Base-by-base conservation (phyloP, 2,888 invertebrate genomes). In the Meloe dianella region DNA sequence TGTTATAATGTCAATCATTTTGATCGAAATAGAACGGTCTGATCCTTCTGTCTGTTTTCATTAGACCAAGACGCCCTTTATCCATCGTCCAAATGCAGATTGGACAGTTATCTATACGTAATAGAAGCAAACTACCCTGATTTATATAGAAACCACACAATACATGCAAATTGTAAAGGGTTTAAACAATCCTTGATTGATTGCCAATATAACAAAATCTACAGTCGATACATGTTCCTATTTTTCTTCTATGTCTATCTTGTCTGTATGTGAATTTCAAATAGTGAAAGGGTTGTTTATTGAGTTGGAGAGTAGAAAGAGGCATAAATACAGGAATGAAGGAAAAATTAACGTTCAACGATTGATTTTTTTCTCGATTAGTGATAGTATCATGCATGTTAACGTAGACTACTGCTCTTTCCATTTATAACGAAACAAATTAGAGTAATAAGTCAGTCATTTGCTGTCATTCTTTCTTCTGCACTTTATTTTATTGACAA, bases 1-100 rank as follows among this genome's bases (percentile, higher is more conserved):
- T 41, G 47, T 47, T 47, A 20, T 47, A 47, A 47, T 47, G 47
- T 47, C 47, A 47, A 47, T 47, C 47, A 47, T 10, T 47, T 47
- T 47, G 47, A 47, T 47, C 47, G 47, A 47, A 47, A 47, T 12
- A 20, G 47, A 20, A 47, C 22, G 41, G n/a, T 20, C 20, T 47
- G 47, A 47, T 47, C 47, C 47, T 47, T 20, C 47, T 47, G 47
- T 47, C 47, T 47, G 47, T 47, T 47, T 47, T 47, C 47, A 47
- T 47, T 47, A 47, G 47, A 47, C 47, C 47, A 47, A 47, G 47
- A 47, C 47, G 47, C 47, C 47, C 47, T 47, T 47, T 20, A 20
- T n/a, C 20, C 8, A 20, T 47, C 17, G 47, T 20, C 47, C 20
- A 47, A 47, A 20, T 20, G 22, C 22, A 22, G 9, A 47, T 47